phyloP scores from a whole-genome alignment of 2,113 vertebrate genomes.

The Burhinus oedicnemus region DNA sequence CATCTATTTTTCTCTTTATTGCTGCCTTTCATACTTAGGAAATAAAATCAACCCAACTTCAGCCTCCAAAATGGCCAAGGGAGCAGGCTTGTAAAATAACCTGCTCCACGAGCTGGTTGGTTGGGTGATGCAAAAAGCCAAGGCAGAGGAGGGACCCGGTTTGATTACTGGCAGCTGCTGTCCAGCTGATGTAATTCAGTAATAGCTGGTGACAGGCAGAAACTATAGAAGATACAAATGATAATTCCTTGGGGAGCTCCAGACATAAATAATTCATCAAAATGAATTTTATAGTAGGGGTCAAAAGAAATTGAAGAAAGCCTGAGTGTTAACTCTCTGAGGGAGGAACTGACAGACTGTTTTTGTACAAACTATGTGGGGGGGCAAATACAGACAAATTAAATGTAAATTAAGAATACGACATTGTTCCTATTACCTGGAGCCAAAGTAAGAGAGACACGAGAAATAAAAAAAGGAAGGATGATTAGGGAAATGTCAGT shows the following conservation, averaged over 20 bases:
- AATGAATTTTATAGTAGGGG: slow-evolving; percentile 53
- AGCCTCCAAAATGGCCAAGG: neutral
- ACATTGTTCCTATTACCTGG: neutral
- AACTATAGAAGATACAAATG: slow-evolving; percentile 46
- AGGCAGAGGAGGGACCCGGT: neutral
- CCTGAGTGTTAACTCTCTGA: slow-evolving; percentile 31
- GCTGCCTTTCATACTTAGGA: neutral
- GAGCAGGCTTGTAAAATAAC: neutral
- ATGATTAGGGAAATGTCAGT: neutral
- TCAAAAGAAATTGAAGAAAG: slow-evolving; percentile 62
- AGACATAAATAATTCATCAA: slow-evolving; percentile 64
- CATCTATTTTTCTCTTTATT: neutral
- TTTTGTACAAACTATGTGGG: slow-evolving; percentile 12
- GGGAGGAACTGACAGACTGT: slow-evolving; percentile 22
- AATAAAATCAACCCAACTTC: neutral
- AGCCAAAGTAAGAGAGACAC: neutral
- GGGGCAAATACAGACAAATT: slow-evolving; percentile 2
- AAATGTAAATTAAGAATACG: neutral
- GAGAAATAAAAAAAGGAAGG: neutral
- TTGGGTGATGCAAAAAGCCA: neutral
- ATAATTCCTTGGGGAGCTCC: slow-evolving; percentile 51
- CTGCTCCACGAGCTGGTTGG: neutral
- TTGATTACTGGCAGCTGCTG: slow-evolving; percentile 42
- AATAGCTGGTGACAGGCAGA: slow-evolving; percentile 8
- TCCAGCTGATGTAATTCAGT: slow-evolving; percentile 32